A percentile compares a stretch with the other conserved stretches of the same genome.
Evolutionary conservation across 2,888 invertebrate genomes (phyloP).

Genomic region (Oscheius sp.): DNA sequence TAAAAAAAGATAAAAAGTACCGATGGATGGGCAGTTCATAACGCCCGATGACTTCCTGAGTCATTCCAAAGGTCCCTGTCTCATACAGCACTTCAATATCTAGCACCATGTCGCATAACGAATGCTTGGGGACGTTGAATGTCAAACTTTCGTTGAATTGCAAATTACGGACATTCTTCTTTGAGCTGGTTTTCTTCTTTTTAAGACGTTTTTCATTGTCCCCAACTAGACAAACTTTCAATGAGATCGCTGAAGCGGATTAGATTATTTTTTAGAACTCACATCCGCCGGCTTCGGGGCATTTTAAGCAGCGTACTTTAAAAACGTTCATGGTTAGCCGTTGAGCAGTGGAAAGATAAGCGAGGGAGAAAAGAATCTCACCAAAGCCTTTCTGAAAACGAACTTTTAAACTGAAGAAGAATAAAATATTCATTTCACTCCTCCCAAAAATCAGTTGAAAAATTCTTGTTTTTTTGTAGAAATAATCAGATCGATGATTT

Average conservation of each 20-base stretch:
- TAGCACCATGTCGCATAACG: conserved; percentile 64
- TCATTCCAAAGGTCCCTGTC: conserved; percentile 68
- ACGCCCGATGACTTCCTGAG: conserved; percentile 55
- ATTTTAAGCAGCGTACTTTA: conserved; percentile 74
- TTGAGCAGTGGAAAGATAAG: conserved; percentile 76
- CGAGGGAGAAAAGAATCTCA: conserved; percentile 76
- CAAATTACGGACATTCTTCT: conserved; percentile 58
- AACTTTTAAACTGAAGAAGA: background rate
- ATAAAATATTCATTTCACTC: background rate
- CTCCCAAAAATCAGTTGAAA: too few species aligned
- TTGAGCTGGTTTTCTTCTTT: conserved; percentile 65
- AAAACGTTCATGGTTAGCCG: conserved; percentile 77
- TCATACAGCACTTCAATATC: conserved; percentile 67
- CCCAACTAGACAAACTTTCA: conserved; percentile 60
- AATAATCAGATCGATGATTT: background rate
- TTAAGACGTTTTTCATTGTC: conserved; percentile 63
- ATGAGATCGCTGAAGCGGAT: conserved; percentile 53
- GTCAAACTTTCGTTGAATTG: conserved; percentile 68
- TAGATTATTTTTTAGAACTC: conserved; percentile 2
- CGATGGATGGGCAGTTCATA: conserved; percentile 67
- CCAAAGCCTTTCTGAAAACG: conserved; percentile 73
- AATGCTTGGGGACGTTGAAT: conserved; percentile 63
- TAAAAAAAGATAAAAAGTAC: conserved; percentile 23
- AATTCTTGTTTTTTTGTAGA: background rate
- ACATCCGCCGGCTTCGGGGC: conserved; percentile 41